These are phyloP conservation scores for Ptilonorhynchus violaceus DNA, from an alignment of 2,113 vertebrate genomes.

Conservation along the genomic window DNA sequence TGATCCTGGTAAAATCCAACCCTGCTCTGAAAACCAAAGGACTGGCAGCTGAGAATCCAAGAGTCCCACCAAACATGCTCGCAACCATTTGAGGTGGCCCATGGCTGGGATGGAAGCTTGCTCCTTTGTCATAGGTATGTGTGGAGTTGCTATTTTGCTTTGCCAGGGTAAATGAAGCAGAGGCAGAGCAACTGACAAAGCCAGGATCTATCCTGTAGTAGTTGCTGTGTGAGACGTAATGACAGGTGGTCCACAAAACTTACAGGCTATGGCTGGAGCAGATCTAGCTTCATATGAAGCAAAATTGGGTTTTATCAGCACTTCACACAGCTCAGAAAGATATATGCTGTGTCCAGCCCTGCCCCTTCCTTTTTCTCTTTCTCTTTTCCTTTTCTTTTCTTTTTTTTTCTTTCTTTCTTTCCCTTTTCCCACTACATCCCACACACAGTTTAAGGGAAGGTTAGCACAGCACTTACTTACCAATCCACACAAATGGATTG, in stretches of 20 bases:
- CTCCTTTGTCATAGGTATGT: neutral
- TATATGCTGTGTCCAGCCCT: neutral
- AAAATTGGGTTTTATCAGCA: neutral
- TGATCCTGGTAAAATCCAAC: neutral
- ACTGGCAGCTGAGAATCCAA: neutral
- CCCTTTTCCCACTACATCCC: neutral
- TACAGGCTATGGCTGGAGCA: neutral
- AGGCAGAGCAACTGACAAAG: neutral
- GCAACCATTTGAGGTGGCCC: neutral
- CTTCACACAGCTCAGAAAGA: neutral
- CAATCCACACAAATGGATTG: neutral
- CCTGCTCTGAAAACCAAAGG: neutral
- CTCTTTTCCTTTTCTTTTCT: neutral
- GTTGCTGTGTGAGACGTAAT: neutral
- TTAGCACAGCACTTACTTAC: neutral
- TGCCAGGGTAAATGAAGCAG: neutral
- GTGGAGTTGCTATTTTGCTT: neutral
- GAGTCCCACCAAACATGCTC: neutral
- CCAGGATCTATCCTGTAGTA: neutral
- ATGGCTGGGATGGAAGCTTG: neutral
- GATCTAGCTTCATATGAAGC: neutral
- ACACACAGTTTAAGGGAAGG: neutral
- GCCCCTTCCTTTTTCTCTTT: neutral
- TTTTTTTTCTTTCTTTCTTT: neutral
- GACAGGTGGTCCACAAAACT: neutral